A percentile compares a stretch with the other conserved stretches of the same genome.
Evolutionary conservation across 1,140 invertebrate species (phyloP).

Genomic region (Drosophila kanapiae): DNA sequence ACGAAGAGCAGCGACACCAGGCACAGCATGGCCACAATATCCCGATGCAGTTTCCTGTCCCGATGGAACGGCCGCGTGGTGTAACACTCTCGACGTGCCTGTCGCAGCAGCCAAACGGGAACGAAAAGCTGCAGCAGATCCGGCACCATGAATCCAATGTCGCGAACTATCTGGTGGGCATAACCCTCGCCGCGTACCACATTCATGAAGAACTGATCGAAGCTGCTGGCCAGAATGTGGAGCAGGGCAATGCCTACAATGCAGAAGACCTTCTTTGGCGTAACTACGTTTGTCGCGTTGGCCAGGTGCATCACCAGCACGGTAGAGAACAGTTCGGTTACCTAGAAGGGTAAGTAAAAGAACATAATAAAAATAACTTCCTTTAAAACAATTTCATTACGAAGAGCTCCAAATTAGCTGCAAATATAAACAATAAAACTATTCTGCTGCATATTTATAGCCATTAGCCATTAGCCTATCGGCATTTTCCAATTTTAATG

Average conservation of each 20-base stretch:
- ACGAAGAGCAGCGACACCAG: constrained; percentile 78
- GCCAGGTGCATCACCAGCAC: constrained; percentile 88
- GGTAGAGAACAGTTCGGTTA: constrained; percentile 91
- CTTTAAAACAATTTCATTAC: not conserved
- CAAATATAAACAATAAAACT: not conserved
- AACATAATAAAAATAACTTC: not conserved
- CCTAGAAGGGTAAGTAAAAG: constrained; percentile 51
- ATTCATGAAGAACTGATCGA: constrained; percentile 92
- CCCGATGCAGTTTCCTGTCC: constrained; percentile 78
- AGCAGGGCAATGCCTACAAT: constrained; percentile 89
- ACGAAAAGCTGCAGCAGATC: constrained; percentile 90
- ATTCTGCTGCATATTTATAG: constrained; percentile 9
- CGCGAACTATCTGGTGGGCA: constrained; percentile 90
- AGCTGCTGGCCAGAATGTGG: constrained; percentile 90
- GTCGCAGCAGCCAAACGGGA: constrained; percentile 86
- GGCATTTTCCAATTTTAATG: constrained; percentile 9
- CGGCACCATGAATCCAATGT: constrained; percentile 91
- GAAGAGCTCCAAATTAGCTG: not conserved
- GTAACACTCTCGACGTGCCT: constrained; percentile 71
- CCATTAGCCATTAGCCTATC: not conserved
- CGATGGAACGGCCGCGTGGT: constrained; percentile 76
- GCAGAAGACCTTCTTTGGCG: constrained; percentile 88
- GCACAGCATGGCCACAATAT: constrained; percentile 83
- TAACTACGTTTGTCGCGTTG: constrained; percentile 87
- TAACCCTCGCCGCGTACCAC: constrained; percentile 90